A percentile compares a stretch with the other conserved stretches of the same genome.
phyloP scores from a whole-genome alignment of 1,140 invertebrate genomes.

The Cardiocondyla obscurior region DNA sequence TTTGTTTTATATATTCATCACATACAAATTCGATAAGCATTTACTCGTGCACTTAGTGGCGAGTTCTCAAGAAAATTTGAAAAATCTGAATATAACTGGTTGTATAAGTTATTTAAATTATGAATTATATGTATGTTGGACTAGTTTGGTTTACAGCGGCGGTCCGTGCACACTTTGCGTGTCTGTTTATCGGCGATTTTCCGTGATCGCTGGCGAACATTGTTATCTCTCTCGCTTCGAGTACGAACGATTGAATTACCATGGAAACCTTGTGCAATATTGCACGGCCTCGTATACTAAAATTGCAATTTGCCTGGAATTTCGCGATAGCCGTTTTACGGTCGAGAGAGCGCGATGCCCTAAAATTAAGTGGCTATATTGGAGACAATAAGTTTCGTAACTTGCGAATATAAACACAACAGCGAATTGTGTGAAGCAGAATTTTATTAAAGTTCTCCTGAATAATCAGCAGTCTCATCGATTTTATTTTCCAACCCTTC shows the following conservation, averaged over 20 bases:
- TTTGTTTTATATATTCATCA: background rate
- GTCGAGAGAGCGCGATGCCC: slow-evolving; percentile 29
- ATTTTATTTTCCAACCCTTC: slow-evolving; percentile 43
- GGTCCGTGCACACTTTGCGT: background rate
- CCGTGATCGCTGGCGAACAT: slow-evolving; percentile 24
- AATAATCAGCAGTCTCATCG: slow-evolving; percentile 28
- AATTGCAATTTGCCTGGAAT: slow-evolving; percentile 54
- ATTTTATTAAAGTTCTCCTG: slow-evolving; percentile 47
- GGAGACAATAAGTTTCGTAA: slow-evolving; percentile 46
- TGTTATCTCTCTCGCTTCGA: slow-evolving; percentile 30
- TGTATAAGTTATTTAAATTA: background rate
- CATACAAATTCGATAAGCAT: background rate
- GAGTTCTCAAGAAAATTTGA: background rate
- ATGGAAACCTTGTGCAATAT: slow-evolving; percentile 36
- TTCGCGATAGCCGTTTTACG: slow-evolving; percentile 46
- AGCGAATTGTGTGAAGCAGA: slow-evolving; percentile 23
- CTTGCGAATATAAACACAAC: slow-evolving; percentile 32
- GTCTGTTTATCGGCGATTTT: slow-evolving; percentile 41
- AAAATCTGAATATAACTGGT: background rate
- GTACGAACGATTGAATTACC: slow-evolving; percentile 36
- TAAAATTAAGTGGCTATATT: slow-evolving; percentile 44
- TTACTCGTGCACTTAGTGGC: background rate
- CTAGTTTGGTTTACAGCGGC: background rate
- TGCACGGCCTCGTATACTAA: slow-evolving; percentile 37
- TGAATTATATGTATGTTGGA: background rate